These are phyloP conservation scores for Ciona savignyi DNA, from an alignment of 23 tunicate species.

Conservation along the genomic window DNA sequence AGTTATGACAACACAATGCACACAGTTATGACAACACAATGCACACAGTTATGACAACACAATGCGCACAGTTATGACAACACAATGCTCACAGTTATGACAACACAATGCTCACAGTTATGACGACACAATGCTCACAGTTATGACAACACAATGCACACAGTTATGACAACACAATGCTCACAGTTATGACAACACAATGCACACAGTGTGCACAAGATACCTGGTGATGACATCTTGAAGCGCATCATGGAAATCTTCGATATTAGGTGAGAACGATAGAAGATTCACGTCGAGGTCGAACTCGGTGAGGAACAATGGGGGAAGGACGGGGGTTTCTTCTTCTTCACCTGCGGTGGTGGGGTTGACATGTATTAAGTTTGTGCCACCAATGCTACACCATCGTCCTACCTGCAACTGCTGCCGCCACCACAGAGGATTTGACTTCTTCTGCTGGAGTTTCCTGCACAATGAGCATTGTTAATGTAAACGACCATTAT, in stretches of 20 bases:
- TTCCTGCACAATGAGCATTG: background rate
- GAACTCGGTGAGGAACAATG: conserved; percentile 87
- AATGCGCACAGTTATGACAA: no score
- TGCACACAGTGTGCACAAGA: no score
- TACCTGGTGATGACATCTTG: conserved; percentile 77
- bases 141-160: no score
- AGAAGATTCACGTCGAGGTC: conserved; percentile 58
- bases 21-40: no score
- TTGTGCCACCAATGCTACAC: background rate
- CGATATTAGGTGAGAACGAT: conserved; percentile 67
- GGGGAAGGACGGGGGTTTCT: conserved; percentile 53
- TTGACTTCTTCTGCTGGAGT: background rate
- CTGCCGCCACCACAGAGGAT: background rate
- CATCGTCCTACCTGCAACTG: background rate
- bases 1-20: no score
- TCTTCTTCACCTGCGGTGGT: conserved; percentile 31
- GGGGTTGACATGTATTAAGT: no score
- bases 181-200: no score
- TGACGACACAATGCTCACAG: no score
- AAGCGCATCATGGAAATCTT: conserved; percentile 74
- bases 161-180: no score
- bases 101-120: no score
- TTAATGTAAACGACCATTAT: background rate
- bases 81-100: no score
- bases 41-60: no score